Percentiles rank a stretch among this genome's conserved stretches.
phyloP scores from a whole-genome alignment of 2,888 invertebrate species.

The Villa cingulata region DNA sequence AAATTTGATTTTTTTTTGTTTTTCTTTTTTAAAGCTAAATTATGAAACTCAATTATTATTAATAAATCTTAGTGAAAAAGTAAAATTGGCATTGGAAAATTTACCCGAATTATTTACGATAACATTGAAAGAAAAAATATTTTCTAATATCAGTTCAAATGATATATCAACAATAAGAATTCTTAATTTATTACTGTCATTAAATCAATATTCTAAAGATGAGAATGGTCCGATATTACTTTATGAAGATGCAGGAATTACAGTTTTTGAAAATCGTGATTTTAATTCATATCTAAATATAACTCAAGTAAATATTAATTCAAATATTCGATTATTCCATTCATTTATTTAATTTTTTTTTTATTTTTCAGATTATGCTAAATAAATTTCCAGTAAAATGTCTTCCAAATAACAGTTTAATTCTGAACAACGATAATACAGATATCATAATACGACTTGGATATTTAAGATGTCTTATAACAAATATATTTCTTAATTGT shows the following conservation, averaged over 20 bases:
- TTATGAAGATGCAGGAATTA: constrained; percentile 25
- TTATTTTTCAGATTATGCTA: constrained; percentile 20
- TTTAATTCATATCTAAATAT: constrained; percentile 23
- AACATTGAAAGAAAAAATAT: constrained; percentile 23
- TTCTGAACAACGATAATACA: background rate
- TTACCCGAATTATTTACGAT: constrained; percentile 19
- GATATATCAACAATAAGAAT: constrained; percentile 14
- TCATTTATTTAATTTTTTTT: too few species aligned
- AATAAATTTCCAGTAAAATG: constrained; percentile 22
- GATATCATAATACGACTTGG: background rate
- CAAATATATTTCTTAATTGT: constrained; percentile 25
- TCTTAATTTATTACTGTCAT: background rate
- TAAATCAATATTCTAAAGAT: constrained; percentile 23
- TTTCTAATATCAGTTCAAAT: constrained; percentile 17
- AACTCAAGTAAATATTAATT: constrained; percentile 20
- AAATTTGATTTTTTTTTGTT: background rate
- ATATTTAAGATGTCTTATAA: constrained; percentile 21
- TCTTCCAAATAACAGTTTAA: constrained; percentile 2
- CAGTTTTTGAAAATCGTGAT: constrained; percentile 18
- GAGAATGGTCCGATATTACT: constrained; percentile 26
- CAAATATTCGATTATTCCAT: too few species aligned
- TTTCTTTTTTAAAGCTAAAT: constrained; percentile 9
- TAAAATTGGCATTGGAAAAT: constrained; percentile 21
- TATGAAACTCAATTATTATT: constrained; percentile 16
- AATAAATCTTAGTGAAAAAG: constrained; percentile 22